Base-by-base conservation (phyloP, 2,113 vertebrate genomes). In the Suncus etruscus region DNA sequence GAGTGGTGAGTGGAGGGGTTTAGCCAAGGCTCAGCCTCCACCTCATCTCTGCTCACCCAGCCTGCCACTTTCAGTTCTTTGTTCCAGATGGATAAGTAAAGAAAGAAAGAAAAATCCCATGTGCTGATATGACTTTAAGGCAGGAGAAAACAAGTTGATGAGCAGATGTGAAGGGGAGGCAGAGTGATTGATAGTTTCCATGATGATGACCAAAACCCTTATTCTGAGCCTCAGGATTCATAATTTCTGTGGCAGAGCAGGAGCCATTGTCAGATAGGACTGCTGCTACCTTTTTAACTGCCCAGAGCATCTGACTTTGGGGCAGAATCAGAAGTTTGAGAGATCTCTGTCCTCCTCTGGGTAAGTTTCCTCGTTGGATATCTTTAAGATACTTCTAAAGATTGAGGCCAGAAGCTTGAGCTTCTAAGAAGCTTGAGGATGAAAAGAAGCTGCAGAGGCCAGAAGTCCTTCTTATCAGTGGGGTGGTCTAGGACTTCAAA, bases 131-230 rank as follows among this genome's bases (percentile, higher is more conserved):
- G 88, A 92, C 90, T 92, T 95, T 80, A 61, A 86, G 77, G 83
- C 54, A 73, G 90, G 76, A 96, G 83, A 69, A 77, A 75, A 89
- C 45, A 87, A 80, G 80, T 58, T 66, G 94, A 86, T 88, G 50
- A 79, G 31, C 31, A 51, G 91, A 54, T n/a, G 73, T 86, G 83
- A 79, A 25, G n/a, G 72, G 86, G 87, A 95, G 83, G 72, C 11
- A 0, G n/a, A 91, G 83, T 92, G 80, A 94, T 83, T 29, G 87
- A 86, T 1, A 1, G 96, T 97, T 96, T 94, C 92, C 96, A 97
- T 95, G 95, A 93, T 89, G 94, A 97, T 87, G 73, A 69, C 88
- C 15, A 11, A 92, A 95, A 63, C 95, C 90, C 94, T 92, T n/a
- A 74, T 95, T 95, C 93, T 58, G 92, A n/a, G 51, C 86, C 85